Conservation (phyloP, 2,797 vertebrate genomes). For the Tarsius wallacei region DNA sequence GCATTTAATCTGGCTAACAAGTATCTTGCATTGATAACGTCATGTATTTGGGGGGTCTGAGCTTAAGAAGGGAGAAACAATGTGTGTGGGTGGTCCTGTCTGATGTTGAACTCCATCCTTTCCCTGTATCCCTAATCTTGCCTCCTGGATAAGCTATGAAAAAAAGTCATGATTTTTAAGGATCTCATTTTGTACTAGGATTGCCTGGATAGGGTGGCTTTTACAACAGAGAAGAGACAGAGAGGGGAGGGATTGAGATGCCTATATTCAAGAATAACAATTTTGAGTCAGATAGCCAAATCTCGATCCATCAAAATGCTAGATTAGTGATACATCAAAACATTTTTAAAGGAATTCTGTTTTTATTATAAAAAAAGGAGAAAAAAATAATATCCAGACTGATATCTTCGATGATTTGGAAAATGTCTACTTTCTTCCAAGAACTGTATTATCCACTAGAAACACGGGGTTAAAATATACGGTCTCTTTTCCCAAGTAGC, state of each 20-base stretch:
- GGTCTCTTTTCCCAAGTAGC: neutral
- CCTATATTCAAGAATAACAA: neutral
- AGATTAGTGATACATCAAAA: neutral
- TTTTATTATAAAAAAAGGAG: conserved; percentile 43
- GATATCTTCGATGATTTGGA: neutral
- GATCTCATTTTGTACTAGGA: neutral
- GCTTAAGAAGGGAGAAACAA: neutral
- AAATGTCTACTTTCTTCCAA: neutral
- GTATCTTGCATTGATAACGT: neutral
- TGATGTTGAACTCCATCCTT: neutral
- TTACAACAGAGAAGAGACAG: neutral
- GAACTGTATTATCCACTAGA: neutral
- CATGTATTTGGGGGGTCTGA: neutral
- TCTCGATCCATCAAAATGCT: neutral
- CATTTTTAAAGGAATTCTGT: neutral
- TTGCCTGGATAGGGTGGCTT: neutral
- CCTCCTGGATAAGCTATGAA: neutral
- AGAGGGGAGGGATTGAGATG: neutral
- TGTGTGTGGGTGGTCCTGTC: neutral
- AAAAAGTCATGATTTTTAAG: conserved; percentile 10
- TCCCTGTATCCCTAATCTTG: neutral
- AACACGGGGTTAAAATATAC: neutral
- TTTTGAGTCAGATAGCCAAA: neutral
- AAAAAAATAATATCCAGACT: neutral
- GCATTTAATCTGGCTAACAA: neutral